Base-by-base conservation (phyloP, 2,888 invertebrate species). In the Miltochrista miniata region DNA sequence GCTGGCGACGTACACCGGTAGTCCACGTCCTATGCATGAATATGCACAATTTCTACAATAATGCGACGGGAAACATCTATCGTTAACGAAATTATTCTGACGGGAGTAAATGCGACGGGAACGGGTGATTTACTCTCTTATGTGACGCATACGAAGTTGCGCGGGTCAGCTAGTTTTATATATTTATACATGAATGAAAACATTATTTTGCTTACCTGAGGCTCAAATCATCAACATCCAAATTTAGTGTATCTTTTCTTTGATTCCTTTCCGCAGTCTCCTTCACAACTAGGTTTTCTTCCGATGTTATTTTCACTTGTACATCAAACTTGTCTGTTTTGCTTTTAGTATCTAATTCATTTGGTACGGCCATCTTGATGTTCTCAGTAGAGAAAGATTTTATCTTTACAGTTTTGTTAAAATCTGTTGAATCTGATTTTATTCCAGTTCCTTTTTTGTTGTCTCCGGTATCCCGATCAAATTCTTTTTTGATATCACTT, bases 191-290 rank as follows among this genome's bases (percentile, higher is more conserved):
- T n/a, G n/a, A n/a, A n/a, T n/a, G 7, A 14, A 36, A 15, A 36
- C 7, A n/a, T n/a, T n/a, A n/a, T 13, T 12, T 10, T 36, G 15
- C 75, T 76, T 56, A 90, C 85, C 92, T 89, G 10, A 93, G 72
- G 63, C 93, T 93, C 14, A 93, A 65, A 56, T 93, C 92, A 72
- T 93, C 93, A 2, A 90, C 83, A 75, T 93, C 93, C 53, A 91
- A 79, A 59, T 90, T 91, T n/a, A 92, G 76, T 0, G 90, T 86
- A 44, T 92, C 89, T 63, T 87, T 87, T 56, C 81, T 78, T 47
- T 83, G 73, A 30, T 54, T 74, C 47, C 80, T 68, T 40, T 87
- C 88, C 11, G 72, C 63, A 61, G 72, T 81, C 34, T 91, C 87
- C 45, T 90, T 89, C 35, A 92, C 86, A 51, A 86, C 76, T 4